Evolutionary conservation across 2,113 vertebrate species (phyloP).

Genomic region (Zonotrichia leucophrys): DNA sequence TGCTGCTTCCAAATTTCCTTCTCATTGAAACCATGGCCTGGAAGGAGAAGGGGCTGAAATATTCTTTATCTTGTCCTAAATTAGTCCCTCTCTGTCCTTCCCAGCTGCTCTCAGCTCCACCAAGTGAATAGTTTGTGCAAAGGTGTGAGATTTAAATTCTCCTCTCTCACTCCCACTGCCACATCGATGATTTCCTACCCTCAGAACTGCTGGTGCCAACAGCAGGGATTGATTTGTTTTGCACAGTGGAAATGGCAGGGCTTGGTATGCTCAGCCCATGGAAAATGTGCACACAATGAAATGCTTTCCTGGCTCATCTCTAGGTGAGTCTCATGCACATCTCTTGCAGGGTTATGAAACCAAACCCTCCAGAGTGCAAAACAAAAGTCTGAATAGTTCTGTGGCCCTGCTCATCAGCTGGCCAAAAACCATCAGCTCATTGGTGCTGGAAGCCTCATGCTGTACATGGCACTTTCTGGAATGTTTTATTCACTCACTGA

Average conservation of each 20-base stretch:
- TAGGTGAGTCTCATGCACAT: slow-evolving; percentile 16
- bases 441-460: background rate
- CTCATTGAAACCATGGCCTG: background rate
- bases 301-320: background rate
- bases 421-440: background rate
- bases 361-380: background rate
- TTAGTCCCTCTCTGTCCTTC: background rate
- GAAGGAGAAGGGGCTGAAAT: background rate
- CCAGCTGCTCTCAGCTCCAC: background rate
- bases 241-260: background rate
- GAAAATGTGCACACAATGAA: background rate
- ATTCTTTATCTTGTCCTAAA: background rate
- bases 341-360: slow-evolving; percentile 7
- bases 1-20: background rate
- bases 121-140: background rate
- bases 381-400: background rate
- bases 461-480: slow-evolving; percentile 1
- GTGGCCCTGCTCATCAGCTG: background rate
- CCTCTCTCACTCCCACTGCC: background rate
- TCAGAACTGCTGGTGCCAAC: background rate
- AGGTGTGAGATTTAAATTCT: background rate
- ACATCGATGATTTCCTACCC: background rate
- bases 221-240: background rate
- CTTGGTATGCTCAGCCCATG: background rate
- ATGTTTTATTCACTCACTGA: slow-evolving; percentile 48